Evolutionary conservation across 2,113 vertebrate species (phyloP), one percentile per base, ranked within the genome.

Genomic region (Macquaria australasica): DNA sequence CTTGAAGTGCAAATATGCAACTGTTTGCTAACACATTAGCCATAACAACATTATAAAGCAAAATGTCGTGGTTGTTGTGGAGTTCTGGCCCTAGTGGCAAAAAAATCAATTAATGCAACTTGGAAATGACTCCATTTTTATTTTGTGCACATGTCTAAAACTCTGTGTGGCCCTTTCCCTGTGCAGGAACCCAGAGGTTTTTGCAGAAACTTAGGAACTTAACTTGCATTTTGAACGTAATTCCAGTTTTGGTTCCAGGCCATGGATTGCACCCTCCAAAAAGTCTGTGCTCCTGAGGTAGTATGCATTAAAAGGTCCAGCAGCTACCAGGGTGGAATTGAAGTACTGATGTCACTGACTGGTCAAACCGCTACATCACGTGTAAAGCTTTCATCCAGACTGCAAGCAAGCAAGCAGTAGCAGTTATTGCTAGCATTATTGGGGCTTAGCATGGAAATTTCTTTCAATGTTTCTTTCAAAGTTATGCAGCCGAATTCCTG

Each of bases 401-500:
- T 41, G 67, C 41, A n/a, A 67, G 39, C 58, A 68, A 71, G 43
- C 28, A 53, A 63, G 67, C 67, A 45, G 18, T 14, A 74, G 62
- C 34, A n/a, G 64, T 14, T 56, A 39, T 25, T 71, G 48, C 48
- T 63, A 39, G 60, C 34, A 12, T 34, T 37, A 53, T 10, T 60
- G 43, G 11, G 14, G 71, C 37, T 69, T 51, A 73, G 37, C 55
- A n/a, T 34, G 51, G 21, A 14, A 74, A 64, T 41, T 79, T 64
- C 9, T 48, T 60, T 21, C 20, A 23, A 67, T 55, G 37, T n/a
- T 81, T 41, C 23, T 31, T 81, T 64, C n/a, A 68, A 69, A 62
- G 72, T 53, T 50, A 64, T 48, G 51, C 73, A 69, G 64, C 82
- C 84, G 3, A 83, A 86, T 83, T 90, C 83, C 85, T 86, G 87